Evolutionary conservation across 2,888 invertebrate genomes (phyloP), one percentile per base, ranked within the genome.

Genomic region (Plutella xylostella): DNA sequence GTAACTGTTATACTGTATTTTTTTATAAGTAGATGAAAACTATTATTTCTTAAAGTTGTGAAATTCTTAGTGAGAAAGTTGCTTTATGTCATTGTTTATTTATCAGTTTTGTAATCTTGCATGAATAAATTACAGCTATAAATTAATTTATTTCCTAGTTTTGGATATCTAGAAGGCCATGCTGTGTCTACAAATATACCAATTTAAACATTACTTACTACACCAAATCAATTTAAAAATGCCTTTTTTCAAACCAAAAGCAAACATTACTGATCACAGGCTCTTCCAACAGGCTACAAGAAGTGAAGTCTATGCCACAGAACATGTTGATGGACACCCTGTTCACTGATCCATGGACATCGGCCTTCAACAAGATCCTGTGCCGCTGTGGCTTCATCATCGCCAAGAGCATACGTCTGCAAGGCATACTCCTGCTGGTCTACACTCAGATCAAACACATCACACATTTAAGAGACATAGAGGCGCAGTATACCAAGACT

Each of bases 281-380:
- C n/a, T n/a, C n/a, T n/a, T n/a, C 28, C 28, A 3, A 46, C 62
- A 92, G 92, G 15, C 79, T 96, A 48, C 96, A 96, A 85, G 96
- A 96, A 85, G 92, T 96, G 1, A 94, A 93, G 65, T 90, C 93
- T 0, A 93, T 93, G 58, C 94, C 94, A 1, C 93, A 93, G 61
- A 93, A 93, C 68, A 89, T 94, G 74, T 76, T 96, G 15, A 83
- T 92, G 72, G 92, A 94, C 56, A 87, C 92, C 1, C 77, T 96
- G 38, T 92, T 93, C 66, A 90, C 91, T 55, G 94, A 95, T 69
- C 90, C 93, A 0, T 96, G 96, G 96, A 92, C 93, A 2, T 86
- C 88, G 48, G 86, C 87, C 43, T 88, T 92, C 52, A 91, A 90
- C 61, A 88, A 90, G 44, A 74, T 89, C 33, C 75, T 96, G 39